Evolutionary conservation across 1,140 invertebrate species (phyloP), one percentile per base, ranked within the genome.

Genomic region (Anastrepha obliqua): DNA sequence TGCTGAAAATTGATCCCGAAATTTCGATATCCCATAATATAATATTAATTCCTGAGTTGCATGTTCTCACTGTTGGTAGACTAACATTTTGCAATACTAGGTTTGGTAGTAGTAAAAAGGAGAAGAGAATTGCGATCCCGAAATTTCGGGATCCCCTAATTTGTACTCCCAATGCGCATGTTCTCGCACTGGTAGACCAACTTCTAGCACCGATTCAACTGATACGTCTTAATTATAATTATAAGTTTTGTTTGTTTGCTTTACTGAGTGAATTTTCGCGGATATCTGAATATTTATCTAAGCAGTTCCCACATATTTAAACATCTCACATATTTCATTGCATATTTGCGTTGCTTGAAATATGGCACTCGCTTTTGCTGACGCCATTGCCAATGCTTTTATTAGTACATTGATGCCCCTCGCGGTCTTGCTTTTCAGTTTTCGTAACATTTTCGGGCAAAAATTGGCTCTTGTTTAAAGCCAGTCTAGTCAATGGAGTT

Each of bases 171-270:
- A 29, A 29, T 29, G 29, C 29, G 29, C 29, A 29, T 29, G 29
- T 29, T 29, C 1, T 29, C 29, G 29, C 29, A 29, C 29, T 29
- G 65, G 5, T 11, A 67, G 1, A 11, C 20, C 29, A 67, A 67
- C n/a, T 67, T 67, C 2, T 29, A 67, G 11, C 29, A 42, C 3
- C 11, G 8, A 39, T 58, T 59, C 90, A 90, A 92, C 90, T 91
- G 91, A 92, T 92, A 90, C 91, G 91, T 90, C 92, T 90, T 91
- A 91, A 91, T 92, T 91, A 91, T 92, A 92, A 92, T 92, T 91
- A 90, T 91, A 92, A 92, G 91, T 92, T 92, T 91, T 92, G 90
- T 92, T 92, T 92, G 91, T 90, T 92, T 92, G 90, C 44, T 87
- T 55, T 20, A 42, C 51, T 67, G 29, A 29, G 39, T 29, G 39